A percentile compares a stretch with the other conserved stretches of the same genome.
These are phyloP conservation scores for Catharus minimus DNA, from an alignment of 2,113 vertebrate genomes.

Conservation along the genomic window DNA sequence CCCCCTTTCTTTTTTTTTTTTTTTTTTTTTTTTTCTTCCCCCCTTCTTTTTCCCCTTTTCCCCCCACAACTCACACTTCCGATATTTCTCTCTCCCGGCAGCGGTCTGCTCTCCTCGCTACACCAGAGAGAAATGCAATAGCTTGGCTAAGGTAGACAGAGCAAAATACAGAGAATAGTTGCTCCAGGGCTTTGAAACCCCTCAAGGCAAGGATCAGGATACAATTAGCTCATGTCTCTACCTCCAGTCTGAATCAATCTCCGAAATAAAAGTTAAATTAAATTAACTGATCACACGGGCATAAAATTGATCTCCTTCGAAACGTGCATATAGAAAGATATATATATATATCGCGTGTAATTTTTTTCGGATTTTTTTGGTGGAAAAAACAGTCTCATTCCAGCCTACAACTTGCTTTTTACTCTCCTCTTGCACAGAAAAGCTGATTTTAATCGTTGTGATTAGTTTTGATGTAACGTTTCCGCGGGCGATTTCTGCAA, in stretches of 20 bases:
- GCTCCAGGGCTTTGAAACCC: constrained; percentile 98
- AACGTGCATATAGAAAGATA: constrained; percentile 69
- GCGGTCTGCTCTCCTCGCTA: constrained; percentile 92
- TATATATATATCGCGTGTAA: constrained; percentile 32
- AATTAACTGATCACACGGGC: constrained; percentile 84
- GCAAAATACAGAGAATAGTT: constrained; percentile 97
- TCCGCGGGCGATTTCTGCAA: constrained; percentile 95
- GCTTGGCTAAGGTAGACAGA: constrained; percentile 98
- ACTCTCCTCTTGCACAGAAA: constrained; percentile 92
- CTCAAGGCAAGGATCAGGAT: constrained; percentile 99
- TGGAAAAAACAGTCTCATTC: constrained; percentile 83
- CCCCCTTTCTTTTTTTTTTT: too few relatives aligned
- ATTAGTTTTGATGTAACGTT: constrained; percentile 99
- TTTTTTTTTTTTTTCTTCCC: background rate
- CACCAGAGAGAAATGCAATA: constrained; percentile 98
- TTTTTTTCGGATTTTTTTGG: constrained; percentile 63
- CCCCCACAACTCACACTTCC: constrained; percentile 74
- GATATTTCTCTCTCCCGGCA: constrained; percentile 79
- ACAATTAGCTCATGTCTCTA: constrained; percentile 99
- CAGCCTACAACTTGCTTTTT: constrained; percentile 92
- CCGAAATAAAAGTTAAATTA: constrained; percentile 89
- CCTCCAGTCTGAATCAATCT: constrained; percentile 94
- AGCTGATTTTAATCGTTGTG: constrained; percentile 99
- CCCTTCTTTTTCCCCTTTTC: constrained; percentile 11
- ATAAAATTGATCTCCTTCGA: constrained; percentile 80